Conservation (phyloP, 2,113 vertebrate species). For the Percopsis transmontana region DNA sequence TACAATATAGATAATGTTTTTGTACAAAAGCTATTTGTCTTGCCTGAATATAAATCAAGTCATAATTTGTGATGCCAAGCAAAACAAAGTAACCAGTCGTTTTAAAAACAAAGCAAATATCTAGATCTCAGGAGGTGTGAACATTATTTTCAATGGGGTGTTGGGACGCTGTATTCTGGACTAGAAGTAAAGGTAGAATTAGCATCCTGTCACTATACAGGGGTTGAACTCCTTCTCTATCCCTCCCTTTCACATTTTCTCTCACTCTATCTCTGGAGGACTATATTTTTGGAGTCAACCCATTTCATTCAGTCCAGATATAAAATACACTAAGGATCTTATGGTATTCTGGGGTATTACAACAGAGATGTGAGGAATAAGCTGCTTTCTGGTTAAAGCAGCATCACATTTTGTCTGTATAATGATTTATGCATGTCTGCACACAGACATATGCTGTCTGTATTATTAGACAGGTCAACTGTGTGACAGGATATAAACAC, state of each 20-base stretch:
- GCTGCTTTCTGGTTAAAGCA: neutral
- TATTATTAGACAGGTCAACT: constrained; percentile 10
- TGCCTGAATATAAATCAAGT: too few relatives aligned
- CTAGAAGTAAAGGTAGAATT: too few relatives aligned
- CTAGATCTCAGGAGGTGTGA: too few relatives aligned
- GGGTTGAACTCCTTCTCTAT: neutral
- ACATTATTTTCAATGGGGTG: too few relatives aligned
- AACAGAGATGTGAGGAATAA: constrained; percentile 16
- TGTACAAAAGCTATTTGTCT: too few relatives aligned
- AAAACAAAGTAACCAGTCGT: neutral
- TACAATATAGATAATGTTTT: too few relatives aligned
- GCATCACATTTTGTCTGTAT: neutral
- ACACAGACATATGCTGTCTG: neutral
- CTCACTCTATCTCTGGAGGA: constrained; percentile 34
- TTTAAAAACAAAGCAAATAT: too few relatives aligned
- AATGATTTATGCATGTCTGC: neutral
- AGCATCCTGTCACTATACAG: neutral
- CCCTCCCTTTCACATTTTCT: neutral
- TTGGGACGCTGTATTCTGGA: too few relatives aligned
- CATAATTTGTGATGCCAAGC: neutral
- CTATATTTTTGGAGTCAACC: constrained; percentile 70
- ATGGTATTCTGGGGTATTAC: constrained; percentile 45
- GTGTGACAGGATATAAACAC: neutral
- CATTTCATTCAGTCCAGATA: constrained; percentile 62
- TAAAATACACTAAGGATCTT: constrained; percentile 57